These are phyloP conservation scores for Ramazzottius varieornatus DNA, from an alignment of 2,888 invertebrate species.

Conservation along the genomic window DNA sequence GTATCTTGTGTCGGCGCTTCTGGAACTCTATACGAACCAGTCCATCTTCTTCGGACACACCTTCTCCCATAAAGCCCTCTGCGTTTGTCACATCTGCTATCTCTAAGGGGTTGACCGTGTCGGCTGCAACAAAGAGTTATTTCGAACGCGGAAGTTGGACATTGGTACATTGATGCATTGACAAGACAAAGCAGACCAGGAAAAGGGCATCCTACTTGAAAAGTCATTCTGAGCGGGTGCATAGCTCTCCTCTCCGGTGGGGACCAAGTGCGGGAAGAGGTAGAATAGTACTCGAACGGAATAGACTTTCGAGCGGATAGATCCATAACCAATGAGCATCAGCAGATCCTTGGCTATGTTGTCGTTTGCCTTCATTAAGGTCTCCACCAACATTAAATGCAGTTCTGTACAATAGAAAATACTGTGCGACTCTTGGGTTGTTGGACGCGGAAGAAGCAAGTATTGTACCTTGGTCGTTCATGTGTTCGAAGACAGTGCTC, in stretches of 20 bases:
- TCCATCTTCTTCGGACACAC: background rate
- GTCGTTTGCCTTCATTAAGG: background rate
- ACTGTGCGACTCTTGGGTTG: too few relatives aligned
- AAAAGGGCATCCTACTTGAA: too few relatives aligned
- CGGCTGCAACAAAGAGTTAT: too few relatives aligned
- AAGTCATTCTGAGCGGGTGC: background rate
- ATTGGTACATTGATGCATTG: too few relatives aligned
- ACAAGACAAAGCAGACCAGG: too few relatives aligned
- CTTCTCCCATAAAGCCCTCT: background rate
- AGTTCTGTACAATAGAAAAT: background rate
- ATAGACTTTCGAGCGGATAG: background rate
- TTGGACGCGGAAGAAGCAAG: too few relatives aligned
- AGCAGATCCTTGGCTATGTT: background rate
- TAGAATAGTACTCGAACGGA: background rate
- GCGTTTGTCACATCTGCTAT: background rate
- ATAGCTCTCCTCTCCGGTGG: background rate
- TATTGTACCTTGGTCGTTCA: conserved; percentile 2
- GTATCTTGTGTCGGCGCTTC: background rate
- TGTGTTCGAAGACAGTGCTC: conserved; percentile 3
- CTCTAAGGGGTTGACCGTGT: too few relatives aligned
- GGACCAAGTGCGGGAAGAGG: background rate
- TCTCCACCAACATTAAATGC: background rate
- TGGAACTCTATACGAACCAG: background rate
- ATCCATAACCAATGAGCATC: background rate
- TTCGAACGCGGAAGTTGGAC: too few relatives aligned